These are phyloP conservation scores for Pempheris klunzingeri DNA, from an alignment of 2,797 vertebrate genomes.

Conservation along the genomic window DNA sequence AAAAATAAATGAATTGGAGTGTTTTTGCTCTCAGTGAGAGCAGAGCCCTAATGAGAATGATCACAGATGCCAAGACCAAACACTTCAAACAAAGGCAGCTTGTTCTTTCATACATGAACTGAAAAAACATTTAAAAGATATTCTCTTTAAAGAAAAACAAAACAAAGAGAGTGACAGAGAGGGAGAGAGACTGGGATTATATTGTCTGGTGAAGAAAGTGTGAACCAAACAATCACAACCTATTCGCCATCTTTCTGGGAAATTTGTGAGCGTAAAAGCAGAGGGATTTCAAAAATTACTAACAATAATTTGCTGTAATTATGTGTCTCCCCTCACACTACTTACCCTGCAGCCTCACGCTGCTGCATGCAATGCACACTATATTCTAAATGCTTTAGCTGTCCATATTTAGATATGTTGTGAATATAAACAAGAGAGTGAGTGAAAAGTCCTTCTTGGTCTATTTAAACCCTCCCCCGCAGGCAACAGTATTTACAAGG, in stretches of 20 bases:
- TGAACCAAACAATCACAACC: slow-evolving; percentile 32
- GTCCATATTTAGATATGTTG: slow-evolving; percentile 76
- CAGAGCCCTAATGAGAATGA: slow-evolving; percentile 79
- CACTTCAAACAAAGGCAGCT: slow-evolving; percentile 79
- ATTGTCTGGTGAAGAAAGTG: slow-evolving; percentile 48
- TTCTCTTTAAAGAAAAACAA: slow-evolving; percentile 72
- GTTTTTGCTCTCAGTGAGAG: slow-evolving; percentile 66
- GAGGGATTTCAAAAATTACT: slow-evolving; percentile 61
- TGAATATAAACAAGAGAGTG: slow-evolving; percentile 80
- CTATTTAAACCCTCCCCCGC: slow-evolving; percentile 85
- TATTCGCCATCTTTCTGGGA: slow-evolving; percentile 52
- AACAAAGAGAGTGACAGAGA: slow-evolving; percentile 58
- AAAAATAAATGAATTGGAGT: slow-evolving; percentile 78
- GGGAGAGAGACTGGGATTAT: slow-evolving; percentile 42
- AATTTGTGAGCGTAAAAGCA: slow-evolving; percentile 60
- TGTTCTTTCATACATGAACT: slow-evolving; percentile 75
- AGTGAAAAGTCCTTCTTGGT: slow-evolving; percentile 83
- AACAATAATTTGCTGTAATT: slow-evolving; percentile 64
- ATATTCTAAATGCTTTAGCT: slow-evolving; percentile 58
- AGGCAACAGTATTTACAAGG: slow-evolving; percentile 86
- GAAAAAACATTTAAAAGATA: slow-evolving; percentile 65
- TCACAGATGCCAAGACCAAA: slow-evolving; percentile 79
- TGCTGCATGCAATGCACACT: slow-evolving; percentile 37
- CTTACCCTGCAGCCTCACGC: slow-evolving; percentile 36
- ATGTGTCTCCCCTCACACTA: slow-evolving; percentile 50